Conservation (phyloP, 35 echinoderm and acorn worm genomes). For the Nesometra sesokonis region DNA sequence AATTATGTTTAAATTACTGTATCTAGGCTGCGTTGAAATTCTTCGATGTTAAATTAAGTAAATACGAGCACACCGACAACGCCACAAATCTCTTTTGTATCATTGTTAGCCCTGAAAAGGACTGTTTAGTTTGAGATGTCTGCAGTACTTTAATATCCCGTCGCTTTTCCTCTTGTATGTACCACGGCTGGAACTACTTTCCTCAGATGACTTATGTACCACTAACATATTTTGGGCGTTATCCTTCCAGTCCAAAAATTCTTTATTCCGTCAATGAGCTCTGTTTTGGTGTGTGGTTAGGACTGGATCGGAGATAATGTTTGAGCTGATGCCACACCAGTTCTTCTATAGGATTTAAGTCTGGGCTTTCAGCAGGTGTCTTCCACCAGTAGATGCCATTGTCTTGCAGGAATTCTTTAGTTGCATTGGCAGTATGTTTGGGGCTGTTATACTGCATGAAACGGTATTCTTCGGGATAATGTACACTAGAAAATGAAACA, state of each 20-base stretch:
- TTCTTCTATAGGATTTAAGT: conserved; percentile 32
- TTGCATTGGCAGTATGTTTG: neutral
- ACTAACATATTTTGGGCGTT: neutral
- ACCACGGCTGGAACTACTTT: conserved; percentile 44
- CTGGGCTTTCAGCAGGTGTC: conserved; percentile 31
- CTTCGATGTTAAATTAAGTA: too few species aligned
- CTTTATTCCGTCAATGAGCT: conserved; percentile 32
- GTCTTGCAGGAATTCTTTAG: neutral
- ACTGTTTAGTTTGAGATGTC: neutral
- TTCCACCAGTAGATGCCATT: conserved; percentile 9
- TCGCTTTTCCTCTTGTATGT: conserved; percentile 10
- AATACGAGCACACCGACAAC: too few species aligned
- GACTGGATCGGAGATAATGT: neutral
- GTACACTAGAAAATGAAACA: neutral
- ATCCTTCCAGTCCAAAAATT: conserved; percentile 16
- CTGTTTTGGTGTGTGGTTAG: conserved; percentile 29
- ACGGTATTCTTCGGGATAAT: neutral
- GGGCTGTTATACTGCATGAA: conserved; percentile 31
- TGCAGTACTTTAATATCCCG: conserved; percentile 16
- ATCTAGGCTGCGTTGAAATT: too few species aligned
- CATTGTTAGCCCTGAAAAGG: neutral
- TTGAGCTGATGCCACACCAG: conserved; percentile 19
- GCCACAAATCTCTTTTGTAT: neutral
- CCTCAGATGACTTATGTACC: conserved; percentile 33
- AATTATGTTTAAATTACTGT: too few species aligned